Conservation (phyloP, 2,888 invertebrate species). For the Nysson spinosus region DNA sequence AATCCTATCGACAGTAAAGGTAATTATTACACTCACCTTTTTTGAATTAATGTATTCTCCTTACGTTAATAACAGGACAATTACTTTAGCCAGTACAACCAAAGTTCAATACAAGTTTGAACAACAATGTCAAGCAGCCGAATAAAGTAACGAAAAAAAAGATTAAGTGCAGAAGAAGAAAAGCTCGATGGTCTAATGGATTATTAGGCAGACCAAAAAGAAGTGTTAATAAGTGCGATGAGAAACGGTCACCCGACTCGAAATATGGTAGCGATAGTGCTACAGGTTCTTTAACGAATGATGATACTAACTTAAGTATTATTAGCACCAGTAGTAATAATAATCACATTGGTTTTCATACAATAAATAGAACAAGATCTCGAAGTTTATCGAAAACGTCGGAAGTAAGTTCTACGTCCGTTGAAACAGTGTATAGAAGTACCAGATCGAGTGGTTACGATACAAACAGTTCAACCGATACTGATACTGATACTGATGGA, state of each 20-base stretch:
- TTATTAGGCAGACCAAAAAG: slow-evolving; percentile 48
- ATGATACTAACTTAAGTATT: slow-evolving; percentile 55
- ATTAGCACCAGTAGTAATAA: slow-evolving; percentile 54
- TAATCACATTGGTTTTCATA: slow-evolving; percentile 46
- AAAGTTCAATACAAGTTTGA: slow-evolving; percentile 29
- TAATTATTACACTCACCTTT: slow-evolving; percentile 21
- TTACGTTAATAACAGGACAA: no score
- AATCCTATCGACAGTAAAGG: slow-evolving; percentile 67
- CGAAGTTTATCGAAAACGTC: slow-evolving; percentile 62
- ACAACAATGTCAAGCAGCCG: slow-evolving; percentile 31
- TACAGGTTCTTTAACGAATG: slow-evolving; percentile 43
- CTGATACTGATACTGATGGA: slow-evolving; percentile 28
- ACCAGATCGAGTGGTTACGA: slow-evolving; percentile 61
- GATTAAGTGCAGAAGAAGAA: slow-evolving; percentile 49
- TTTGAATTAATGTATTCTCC: not conserved
- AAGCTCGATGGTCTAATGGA: slow-evolving; percentile 67
- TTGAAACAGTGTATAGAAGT: slow-evolving; percentile 34
- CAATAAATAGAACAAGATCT: slow-evolving; percentile 29
- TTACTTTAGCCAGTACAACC: slow-evolving; percentile 52
- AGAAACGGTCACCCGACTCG: slow-evolving; percentile 33
- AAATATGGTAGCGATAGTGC: slow-evolving; percentile 45
- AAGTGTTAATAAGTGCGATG: slow-evolving; percentile 35
- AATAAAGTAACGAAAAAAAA: slow-evolving; percentile 2
- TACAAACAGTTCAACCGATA: slow-evolving; percentile 49
- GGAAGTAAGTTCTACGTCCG: slow-evolving; percentile 39